phyloP scores from a whole-genome alignment of 2,113 vertebrate genomes.

The Pygathrix nemaeus region DNA sequence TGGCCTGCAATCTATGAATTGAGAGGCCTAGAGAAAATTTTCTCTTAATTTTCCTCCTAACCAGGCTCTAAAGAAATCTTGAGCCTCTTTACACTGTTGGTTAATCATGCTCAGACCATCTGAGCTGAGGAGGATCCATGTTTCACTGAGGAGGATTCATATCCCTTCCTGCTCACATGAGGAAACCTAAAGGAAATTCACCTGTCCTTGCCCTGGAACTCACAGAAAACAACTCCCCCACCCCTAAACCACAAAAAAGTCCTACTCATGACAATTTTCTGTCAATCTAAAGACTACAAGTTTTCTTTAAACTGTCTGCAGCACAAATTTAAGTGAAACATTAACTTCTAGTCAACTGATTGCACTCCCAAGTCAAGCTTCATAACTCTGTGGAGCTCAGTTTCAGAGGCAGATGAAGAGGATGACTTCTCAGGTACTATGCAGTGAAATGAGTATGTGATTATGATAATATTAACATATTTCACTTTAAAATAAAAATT shows the following conservation, averaged over 20 bases:
- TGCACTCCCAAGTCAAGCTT: background rate
- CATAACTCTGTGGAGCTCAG: background rate
- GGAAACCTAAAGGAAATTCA: background rate
- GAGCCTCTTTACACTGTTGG: background rate
- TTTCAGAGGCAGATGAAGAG: background rate
- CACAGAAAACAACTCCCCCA: background rate
- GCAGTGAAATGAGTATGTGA: background rate
- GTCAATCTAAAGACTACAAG: background rate
- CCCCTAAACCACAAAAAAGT: fast-evolving
- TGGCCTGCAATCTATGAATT: background rate
- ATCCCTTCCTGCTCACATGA: background rate
- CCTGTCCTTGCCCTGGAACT: background rate
- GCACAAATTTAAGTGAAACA: background rate
- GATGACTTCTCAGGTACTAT: background rate
- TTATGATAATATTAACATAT: background rate
- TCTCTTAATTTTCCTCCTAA: background rate
- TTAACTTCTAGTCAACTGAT: background rate
- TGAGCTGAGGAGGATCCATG: background rate
- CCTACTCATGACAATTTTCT: background rate
- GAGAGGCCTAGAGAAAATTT: background rate
- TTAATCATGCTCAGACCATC: background rate
- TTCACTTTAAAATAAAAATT: background rate
- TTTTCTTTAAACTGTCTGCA: slow-evolving; percentile 17
- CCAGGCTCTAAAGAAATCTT: background rate
- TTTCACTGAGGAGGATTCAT: background rate